phyloP scores from a whole-genome alignment of 2,797 vertebrate genomes.

The Synanceia verrucosa region DNA sequence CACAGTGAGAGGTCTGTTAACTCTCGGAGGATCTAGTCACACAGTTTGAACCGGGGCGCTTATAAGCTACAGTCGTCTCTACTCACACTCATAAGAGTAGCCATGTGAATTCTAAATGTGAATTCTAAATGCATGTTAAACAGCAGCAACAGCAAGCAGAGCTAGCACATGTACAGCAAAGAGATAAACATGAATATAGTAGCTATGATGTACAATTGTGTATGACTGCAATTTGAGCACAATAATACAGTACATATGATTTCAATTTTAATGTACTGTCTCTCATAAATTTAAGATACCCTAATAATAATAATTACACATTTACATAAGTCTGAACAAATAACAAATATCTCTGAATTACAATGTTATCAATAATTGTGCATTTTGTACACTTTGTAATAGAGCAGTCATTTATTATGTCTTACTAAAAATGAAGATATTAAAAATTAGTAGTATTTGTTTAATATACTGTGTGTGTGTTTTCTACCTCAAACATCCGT shows the following conservation, averaged over 20 bases:
- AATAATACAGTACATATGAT: background rate
- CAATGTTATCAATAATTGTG: slow-evolving; percentile 1
- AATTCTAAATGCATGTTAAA: slow-evolving; percentile 60
- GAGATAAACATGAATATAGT: slow-evolving; percentile 23
- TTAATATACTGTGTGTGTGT: background rate
- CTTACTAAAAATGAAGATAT: background rate
- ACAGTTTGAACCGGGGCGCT: slow-evolving; percentile 48
- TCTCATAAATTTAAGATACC: background rate
- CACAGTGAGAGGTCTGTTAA: slow-evolving; percentile 52
- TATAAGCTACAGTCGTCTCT: slow-evolving; percentile 13
- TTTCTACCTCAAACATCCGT: slow-evolving; percentile 97
- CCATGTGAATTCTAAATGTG: too few relatives aligned
- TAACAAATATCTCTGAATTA: background rate
- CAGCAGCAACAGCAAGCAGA: slow-evolving; percentile 72
- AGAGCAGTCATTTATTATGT: background rate
- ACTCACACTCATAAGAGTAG: slow-evolving; percentile 29
- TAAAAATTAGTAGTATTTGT: background rate
- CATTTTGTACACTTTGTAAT: background rate
- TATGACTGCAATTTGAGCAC: background rate
- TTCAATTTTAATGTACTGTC: background rate
- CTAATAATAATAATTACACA: background rate
- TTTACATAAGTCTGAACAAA: background rate
- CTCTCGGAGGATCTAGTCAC: slow-evolving; percentile 36
- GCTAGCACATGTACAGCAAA: slow-evolving; percentile 66
- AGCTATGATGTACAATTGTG: background rate